phyloP scores from a whole-genome alignment of 2,797 vertebrate genomes.

The Phrynocephalus forsythii region DNA sequence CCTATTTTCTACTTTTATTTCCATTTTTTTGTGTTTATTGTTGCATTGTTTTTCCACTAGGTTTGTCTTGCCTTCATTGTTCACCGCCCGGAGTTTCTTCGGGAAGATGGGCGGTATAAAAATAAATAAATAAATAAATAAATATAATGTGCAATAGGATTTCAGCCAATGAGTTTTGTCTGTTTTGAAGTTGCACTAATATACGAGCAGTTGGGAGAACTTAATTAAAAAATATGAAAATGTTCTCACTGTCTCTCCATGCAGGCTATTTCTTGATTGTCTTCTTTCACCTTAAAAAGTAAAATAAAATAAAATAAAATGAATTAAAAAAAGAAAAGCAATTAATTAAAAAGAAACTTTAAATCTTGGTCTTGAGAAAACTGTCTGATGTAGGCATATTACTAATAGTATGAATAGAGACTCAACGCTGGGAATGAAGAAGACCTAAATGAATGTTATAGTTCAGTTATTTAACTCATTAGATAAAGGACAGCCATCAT shows the following conservation, averaged over 20 bases:
- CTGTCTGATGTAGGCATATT: neutral
- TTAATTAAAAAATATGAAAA: conserved; percentile 16
- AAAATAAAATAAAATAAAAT: conserved; percentile 49
- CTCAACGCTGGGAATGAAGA: neutral
- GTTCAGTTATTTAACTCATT: neutral
- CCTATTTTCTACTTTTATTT: no score
- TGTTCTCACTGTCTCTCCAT: conserved; percentile 95
- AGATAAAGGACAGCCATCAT: neutral
- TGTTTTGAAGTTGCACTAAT: neutral
- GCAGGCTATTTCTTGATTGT: conserved; percentile 95
- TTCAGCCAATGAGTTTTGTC: neutral
- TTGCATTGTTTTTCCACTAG: no score
- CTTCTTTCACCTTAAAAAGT: conserved; percentile 90
- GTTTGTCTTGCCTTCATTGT: no score
- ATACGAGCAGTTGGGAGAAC: neutral
- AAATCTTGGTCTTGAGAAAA: neutral
- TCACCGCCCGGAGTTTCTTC: no score
- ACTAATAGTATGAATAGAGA: neutral
- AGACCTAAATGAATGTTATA: neutral
- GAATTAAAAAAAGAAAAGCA: conserved; percentile 16
- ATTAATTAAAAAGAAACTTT: neutral
- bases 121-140: no score
- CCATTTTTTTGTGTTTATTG: no score
- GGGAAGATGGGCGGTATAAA: no score
- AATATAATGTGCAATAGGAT: no score